Conservation (phyloP, 92 coral and sea anemone genomes). For the Siderastrea radians region DNA sequence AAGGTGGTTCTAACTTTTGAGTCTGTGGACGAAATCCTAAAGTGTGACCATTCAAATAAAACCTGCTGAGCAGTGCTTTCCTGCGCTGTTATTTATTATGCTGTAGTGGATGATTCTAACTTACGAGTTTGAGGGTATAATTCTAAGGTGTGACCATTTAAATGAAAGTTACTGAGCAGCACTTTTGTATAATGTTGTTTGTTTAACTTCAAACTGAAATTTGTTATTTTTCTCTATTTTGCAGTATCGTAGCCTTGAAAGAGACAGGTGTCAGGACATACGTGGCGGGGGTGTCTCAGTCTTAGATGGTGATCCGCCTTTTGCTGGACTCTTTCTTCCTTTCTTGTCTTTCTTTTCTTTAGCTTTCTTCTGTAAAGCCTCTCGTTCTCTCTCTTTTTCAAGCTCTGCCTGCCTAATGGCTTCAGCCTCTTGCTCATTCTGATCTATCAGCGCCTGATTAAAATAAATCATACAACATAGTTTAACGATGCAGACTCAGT, state of each 20-base stretch:
- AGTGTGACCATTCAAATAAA: no score
- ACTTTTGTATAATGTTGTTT: not conserved
- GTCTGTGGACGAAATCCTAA: no score
- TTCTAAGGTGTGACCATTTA: not conserved
- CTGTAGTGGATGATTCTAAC: not conserved
- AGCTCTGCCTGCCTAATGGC: slow-evolving; percentile 83
- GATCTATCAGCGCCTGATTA: slow-evolving; percentile 88
- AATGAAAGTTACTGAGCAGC: not conserved
- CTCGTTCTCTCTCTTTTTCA: slow-evolving; percentile 92
- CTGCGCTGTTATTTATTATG: not conserved
- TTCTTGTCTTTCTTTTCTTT: slow-evolving; percentile 97
- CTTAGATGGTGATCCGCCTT: slow-evolving; percentile 82
- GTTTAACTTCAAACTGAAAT: not conserved
- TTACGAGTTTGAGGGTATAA: not conserved
- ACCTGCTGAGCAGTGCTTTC: not conserved
- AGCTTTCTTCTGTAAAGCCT: slow-evolving; percentile 86
- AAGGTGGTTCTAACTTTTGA: no score
- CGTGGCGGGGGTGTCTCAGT: slow-evolving; percentile 95
- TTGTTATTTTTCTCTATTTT: no score
- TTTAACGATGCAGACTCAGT: not conserved
- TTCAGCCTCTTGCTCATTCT: slow-evolving; percentile 95
- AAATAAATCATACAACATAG: not conserved
- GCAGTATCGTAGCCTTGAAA: not conserved
- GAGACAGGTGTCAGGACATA: slow-evolving; percentile 15
- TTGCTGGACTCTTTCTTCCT: slow-evolving; percentile 91